Base-by-base conservation (phyloP, 2,888 invertebrate genomes). In the Fragum sueziense region DNA sequence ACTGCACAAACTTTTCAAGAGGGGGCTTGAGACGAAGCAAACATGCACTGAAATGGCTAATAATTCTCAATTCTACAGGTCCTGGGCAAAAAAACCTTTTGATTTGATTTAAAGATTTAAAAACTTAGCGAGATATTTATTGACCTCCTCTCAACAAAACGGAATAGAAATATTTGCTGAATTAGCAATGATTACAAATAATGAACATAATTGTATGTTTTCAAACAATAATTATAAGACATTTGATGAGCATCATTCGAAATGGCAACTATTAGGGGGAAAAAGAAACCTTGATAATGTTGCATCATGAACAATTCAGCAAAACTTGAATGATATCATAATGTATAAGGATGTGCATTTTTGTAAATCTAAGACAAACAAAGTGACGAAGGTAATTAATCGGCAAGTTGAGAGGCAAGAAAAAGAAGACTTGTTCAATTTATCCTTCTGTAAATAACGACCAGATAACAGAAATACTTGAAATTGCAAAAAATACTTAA, bases 381-480 rank as follows among this genome's bases (percentile, higher is more conserved):
- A 34, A n/a, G 22, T 25, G 65, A 37, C 34, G 4, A 41, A 20
- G 25, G 17, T 65, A 25, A 37, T 41, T 6, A 57, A 57, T 57
- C 27, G 25, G n/a, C 27, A 22, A 7, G n/a, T 57, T 6, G 57
- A 47, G 47, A 9, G 57, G 57, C 57, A 14, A 9, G 6, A 57
- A 57, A 57, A 57, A 11, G 9, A 61, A 61, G 59, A 9, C 61
- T 61, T 33, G 61, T 61, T 61, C 61, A 61, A 61, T 61, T 29
- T 29, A 61, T 61, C 27, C 33, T 31, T 61, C 27, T 29, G 61
- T 61, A 61, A 31, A 61, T 33, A 61, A 61, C 33, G 14, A 20
- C 3, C 25, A 61, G 61, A 61, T 61, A 61, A 61, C 31, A 61
- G 33, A 31, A 61, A 33, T 33, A 29, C 61, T 61, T 61, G 31